These are phyloP conservation scores for Morone chrysops DNA, from an alignment of 2,113 vertebrate genomes.

Conservation along the genomic window DNA sequence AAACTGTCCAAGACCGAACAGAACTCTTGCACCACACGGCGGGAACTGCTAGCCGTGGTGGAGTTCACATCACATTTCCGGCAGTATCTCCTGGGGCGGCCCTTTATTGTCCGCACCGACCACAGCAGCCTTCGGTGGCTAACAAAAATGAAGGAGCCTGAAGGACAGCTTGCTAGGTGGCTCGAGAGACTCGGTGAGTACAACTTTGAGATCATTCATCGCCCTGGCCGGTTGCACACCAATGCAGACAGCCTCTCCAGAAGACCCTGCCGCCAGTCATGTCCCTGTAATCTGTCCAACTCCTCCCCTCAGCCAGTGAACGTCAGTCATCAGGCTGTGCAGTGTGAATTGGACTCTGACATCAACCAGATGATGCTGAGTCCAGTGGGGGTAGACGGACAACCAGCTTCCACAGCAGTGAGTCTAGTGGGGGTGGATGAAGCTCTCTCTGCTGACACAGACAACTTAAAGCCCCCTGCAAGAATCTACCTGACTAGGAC, in stretches of 20 bases:
- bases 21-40: slow-evolving; percentile 38
- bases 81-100: slow-evolving; percentile 38
- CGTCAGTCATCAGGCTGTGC: slow-evolving; percentile 4
- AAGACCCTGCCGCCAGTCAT: slow-evolving; percentile 9
- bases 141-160: not conserved
- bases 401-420: no score
- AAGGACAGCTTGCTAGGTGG: slow-evolving; percentile 38
- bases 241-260: slow-evolving; percentile 19
- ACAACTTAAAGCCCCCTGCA: no score
- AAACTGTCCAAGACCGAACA: slow-evolving; percentile 24
- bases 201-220: slow-evolving; percentile 46
- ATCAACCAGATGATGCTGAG: not conserved
- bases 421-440: no score
- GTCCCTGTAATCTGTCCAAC: slow-evolving; percentile 24
- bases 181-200: slow-evolving; percentile 33
- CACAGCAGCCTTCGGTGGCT: no score
- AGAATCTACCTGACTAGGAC: no score
- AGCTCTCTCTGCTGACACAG: no score
- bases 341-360: slow-evolving; percentile 37
- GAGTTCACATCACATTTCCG: slow-evolving; percentile 36
- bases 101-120: not conserved
- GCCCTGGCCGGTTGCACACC: not conserved
- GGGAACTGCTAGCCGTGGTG: slow-evolving; percentile 22
- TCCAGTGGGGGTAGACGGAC: slow-evolving; percentile 19
- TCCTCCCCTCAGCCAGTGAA: not conserved